These are phyloP conservation scores for Drosophila sordidula DNA, from an alignment of 2,888 invertebrate species.

Conservation along the genomic window DNA sequence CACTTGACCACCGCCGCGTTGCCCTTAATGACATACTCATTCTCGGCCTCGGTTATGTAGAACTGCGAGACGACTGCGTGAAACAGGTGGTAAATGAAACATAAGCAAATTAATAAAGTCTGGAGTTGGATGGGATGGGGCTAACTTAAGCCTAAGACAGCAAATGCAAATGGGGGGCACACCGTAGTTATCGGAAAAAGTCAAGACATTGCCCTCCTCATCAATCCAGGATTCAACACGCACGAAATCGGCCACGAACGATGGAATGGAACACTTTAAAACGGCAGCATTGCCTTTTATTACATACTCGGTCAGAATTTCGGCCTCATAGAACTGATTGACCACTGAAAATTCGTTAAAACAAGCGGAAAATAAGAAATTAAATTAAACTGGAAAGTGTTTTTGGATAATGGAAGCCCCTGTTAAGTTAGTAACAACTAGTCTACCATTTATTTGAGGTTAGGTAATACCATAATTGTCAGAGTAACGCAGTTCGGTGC, in stretches of 20 bases:
- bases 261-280: slow-evolving; percentile 90
- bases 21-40: slow-evolving; percentile 96
- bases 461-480: slow-evolving; percentile 86
- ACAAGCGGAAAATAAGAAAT: slow-evolving; percentile 28
- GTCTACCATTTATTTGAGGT: slow-evolving; percentile 12
- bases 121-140: slow-evolving; percentile 11
- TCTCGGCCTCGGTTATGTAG: slow-evolving; percentile 96
- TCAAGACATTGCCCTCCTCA: slow-evolving; percentile 85
- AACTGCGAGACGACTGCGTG: slow-evolving; percentile 92
- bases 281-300: slow-evolving; percentile 90
- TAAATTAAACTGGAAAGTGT: slow-evolving; percentile 15
- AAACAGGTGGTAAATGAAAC: slow-evolving; percentile 41
- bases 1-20: slow-evolving; percentile 96
- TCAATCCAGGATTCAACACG: slow-evolving; percentile 90
- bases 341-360: slow-evolving; percentile 86
- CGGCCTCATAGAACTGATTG: slow-evolving; percentile 90
- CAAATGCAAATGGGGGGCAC: slow-evolving; percentile 47
- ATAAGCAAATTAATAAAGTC: slow-evolving; percentile 25
- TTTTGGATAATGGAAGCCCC: slow-evolving; percentile 13
- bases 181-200: slow-evolving; percentile 84
- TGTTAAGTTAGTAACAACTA: slow-evolving; percentile 8
- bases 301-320: slow-evolving; percentile 90
- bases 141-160: slow-evolving; percentile 38
- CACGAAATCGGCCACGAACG: slow-evolving; percentile 91
- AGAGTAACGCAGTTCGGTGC: slow-evolving; percentile 86